Percentiles rank a stretch among this genome's conserved stretches.
phyloP scores from a whole-genome alignment of 2,888 invertebrate species.

The Drosophila barbarae region DNA sequence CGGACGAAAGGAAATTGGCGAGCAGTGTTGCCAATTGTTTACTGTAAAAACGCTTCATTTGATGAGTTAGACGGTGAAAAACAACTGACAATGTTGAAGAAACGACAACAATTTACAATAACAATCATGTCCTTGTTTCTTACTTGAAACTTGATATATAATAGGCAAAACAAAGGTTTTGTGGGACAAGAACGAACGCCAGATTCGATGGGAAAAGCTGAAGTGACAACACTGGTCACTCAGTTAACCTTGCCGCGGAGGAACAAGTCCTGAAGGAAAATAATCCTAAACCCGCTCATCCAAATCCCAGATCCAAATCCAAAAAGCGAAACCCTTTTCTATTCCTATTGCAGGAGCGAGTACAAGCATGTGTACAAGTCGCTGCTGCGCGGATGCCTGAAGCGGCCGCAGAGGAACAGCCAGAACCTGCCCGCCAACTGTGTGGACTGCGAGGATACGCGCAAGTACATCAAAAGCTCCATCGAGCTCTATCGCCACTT shows the following conservation, averaged over 20 bases:
- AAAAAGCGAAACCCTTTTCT: constrained; percentile 17
- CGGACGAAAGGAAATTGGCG: constrained; percentile 2
- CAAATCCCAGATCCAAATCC: constrained; percentile 4
- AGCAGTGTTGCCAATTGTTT: constrained; percentile 3
- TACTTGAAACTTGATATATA: not conserved
- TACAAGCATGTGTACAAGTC: constrained; percentile 79
- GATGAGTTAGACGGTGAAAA: not conserved
- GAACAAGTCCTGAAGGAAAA: not conserved
- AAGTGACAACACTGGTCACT: constrained; percentile 12
- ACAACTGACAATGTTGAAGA: not conserved
- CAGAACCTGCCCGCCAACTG: constrained; percentile 78
- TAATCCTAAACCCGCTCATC: constrained; percentile 3
- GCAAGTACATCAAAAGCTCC: constrained; percentile 78
- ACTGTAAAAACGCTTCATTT: not conserved
- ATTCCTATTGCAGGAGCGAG: constrained; percentile 75
- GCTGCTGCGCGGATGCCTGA: constrained; percentile 78
- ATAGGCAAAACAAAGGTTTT: not conserved
- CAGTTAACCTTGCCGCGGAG: constrained; percentile 24
- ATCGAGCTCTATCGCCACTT: constrained; percentile 79
- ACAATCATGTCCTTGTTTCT: not conserved
- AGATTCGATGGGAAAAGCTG: constrained; percentile 3
- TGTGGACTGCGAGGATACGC: constrained; percentile 78
- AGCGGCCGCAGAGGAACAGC: constrained; percentile 78
- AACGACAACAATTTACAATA: too few relatives aligned
- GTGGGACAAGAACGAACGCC: not conserved